These are phyloP conservation scores for Eupithecia abbreviata DNA, from an alignment of 2,888 invertebrate genomes.

Conservation along the genomic window DNA sequence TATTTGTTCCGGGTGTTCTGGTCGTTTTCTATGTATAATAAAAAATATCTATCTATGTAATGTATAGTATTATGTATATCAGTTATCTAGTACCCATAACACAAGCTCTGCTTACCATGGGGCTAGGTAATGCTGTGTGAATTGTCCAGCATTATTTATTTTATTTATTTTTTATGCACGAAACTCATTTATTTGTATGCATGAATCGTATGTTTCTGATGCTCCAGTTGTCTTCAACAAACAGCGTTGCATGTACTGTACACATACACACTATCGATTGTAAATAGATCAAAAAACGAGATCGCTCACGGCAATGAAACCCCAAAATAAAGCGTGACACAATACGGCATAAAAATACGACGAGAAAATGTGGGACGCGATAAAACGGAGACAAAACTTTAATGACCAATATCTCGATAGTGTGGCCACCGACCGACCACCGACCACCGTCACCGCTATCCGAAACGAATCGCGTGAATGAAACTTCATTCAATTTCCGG, in stretches of 20 bases:
- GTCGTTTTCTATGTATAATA: too few relatives aligned
- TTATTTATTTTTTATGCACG: too few relatives aligned
- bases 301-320: constrained; percentile 25
- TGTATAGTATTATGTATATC: too few relatives aligned
- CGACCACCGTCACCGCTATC: constrained; percentile 34
- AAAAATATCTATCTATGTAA: too few relatives aligned
- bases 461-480: constrained; percentile 50
- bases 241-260: background rate
- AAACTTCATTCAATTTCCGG: constrained; percentile 70
- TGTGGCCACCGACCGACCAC: background rate
- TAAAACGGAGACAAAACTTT: constrained; percentile 36
- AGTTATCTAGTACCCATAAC: too few relatives aligned
- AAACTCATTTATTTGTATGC: background rate
- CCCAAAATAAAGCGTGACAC: constrained; percentile 34
- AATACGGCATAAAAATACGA: constrained; percentile 24
- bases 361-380: constrained; percentile 25
- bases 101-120: too few relatives aligned
- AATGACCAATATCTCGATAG: constrained; percentile 41
- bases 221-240: background rate
- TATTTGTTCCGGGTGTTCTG: too few relatives aligned
- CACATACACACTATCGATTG: constrained; percentile 6
- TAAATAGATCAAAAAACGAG: constrained; percentile 15
- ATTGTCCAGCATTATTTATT: too few relatives aligned
- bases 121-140: too few relatives aligned
- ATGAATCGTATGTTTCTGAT: background rate